Evolutionary conservation across 1,140 invertebrate genomes (phyloP).

Genomic region (Heliconius eleuchia): DNA sequence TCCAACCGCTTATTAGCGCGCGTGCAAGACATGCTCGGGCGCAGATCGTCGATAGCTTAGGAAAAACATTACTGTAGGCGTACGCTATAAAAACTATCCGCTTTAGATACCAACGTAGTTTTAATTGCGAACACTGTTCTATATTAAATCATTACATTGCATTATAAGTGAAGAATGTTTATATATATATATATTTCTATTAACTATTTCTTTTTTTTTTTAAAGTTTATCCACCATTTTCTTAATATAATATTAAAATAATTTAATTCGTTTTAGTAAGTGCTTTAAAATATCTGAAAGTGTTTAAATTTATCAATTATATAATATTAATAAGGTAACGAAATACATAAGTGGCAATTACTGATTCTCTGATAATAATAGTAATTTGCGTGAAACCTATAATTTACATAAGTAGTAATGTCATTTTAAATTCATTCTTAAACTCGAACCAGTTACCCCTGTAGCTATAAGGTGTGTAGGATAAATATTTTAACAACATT

Average conservation of each 20-base stretch:
- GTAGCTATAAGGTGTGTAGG: too few species aligned
- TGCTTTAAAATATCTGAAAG: background rate
- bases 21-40: slow-evolving; percentile 29
- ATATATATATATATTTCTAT: background rate
- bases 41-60: slow-evolving; percentile 40
- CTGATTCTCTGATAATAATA: too few species aligned
- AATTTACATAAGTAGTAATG: too few species aligned
- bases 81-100: slow-evolving; percentile 30
- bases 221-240: background rate
- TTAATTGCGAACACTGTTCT: slow-evolving; percentile 29
- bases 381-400: too few species aligned
- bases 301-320: background rate
- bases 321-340: too few species aligned
- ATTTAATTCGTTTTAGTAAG: background rate
- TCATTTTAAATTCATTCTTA: too few species aligned
- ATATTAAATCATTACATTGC: slow-evolving; percentile 27
- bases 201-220: background rate
- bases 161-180: background rate
- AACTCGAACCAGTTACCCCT: too few species aligned
- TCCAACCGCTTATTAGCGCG: slow-evolving; percentile 33
- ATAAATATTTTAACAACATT: background rate
- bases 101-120: slow-evolving; percentile 27
- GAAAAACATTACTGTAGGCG: slow-evolving; percentile 37
- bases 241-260: background rate
- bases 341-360: too few species aligned